A percentile compares a stretch with the other conserved stretches of the same genome.
phyloP scores from a whole-genome alignment of 2,888 invertebrate genomes.

The Tortricodes alternella region DNA sequence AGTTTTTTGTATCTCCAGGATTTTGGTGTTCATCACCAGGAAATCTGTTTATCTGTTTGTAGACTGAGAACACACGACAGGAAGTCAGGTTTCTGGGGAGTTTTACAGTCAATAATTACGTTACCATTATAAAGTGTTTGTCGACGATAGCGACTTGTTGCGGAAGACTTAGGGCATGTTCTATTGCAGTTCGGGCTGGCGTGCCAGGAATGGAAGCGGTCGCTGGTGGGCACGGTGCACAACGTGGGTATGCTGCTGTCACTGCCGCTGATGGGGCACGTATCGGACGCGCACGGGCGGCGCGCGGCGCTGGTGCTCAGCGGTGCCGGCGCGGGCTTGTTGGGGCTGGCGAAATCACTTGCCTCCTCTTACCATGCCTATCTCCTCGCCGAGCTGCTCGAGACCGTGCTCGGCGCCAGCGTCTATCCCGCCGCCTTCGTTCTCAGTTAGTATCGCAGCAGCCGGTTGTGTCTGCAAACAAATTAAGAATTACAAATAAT shows the following conservation, averaged over 20 bases:
- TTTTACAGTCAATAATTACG: no score
- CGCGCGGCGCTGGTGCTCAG: slow-evolving; percentile 82
- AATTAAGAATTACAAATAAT: no score
- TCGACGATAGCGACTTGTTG: no score
- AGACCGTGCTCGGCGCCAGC: slow-evolving; percentile 81
- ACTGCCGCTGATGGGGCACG: slow-evolving; percentile 83
- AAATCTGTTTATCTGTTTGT: no score
- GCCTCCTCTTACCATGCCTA: slow-evolving; percentile 78
- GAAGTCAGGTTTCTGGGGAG: no score
- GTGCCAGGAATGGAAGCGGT: slow-evolving; percentile 85
- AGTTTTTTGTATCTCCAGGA: no score
- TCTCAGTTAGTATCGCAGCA: slow-evolving; percentile 78
- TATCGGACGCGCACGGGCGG: slow-evolving; percentile 88
- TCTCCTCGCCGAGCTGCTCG: slow-evolving; percentile 78
- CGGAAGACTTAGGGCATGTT: not conserved
- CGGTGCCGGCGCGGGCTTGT: slow-evolving; percentile 71
- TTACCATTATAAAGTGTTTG: no score
- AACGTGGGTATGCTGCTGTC: slow-evolving; percentile 85
- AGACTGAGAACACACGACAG: no score
- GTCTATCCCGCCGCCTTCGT: slow-evolving; percentile 84
- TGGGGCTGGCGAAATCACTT: slow-evolving; percentile 82
- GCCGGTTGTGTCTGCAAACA: no score
- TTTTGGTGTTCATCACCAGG: no score
- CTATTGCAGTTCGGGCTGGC: slow-evolving; percentile 83
- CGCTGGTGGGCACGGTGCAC: slow-evolving; percentile 85